Percentiles rank a stretch among this genome's conserved stretches.
These are phyloP conservation scores for Babylonia areolata DNA, from an alignment of 1,140 invertebrate genomes.

Conservation along the genomic window DNA sequence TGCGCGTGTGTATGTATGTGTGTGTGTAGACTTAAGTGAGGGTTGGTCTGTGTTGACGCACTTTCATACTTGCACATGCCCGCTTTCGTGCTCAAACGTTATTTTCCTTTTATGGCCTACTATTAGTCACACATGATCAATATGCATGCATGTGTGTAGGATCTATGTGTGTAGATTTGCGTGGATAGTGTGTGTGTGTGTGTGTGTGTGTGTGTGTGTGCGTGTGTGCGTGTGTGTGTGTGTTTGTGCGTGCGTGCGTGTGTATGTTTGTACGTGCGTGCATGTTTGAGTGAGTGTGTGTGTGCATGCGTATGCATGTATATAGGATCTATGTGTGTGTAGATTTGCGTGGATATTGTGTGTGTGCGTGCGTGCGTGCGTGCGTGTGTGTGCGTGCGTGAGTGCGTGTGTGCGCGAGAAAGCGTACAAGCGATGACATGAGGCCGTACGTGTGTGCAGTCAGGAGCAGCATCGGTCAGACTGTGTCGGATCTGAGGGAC, in stretches of 20 bases:
- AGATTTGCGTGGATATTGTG: background rate
- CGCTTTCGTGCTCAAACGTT: background rate
- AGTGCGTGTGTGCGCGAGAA: background rate
- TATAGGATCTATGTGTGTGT: background rate
- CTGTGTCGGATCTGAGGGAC: slow-evolving; percentile 1
- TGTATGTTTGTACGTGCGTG: background rate
- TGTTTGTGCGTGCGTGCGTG: background rate
- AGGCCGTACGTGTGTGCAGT: slow-evolving; percentile 14
- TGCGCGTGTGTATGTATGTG: background rate
- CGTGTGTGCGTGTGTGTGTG: background rate
- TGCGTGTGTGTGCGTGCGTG: background rate
- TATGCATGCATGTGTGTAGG: background rate
- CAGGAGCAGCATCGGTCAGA: slow-evolving; percentile 9
- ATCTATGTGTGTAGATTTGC: no score
- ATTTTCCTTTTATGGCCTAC: background rate
- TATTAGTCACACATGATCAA: background rate
- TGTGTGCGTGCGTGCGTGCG: background rate
- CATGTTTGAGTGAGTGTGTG: background rate
- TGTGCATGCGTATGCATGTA: background rate
- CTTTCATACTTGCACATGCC: background rate
- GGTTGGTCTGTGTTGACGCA: background rate
- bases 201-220: background rate
- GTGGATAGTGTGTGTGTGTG: background rate
- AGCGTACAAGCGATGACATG: background rate
- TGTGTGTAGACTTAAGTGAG: background rate